These are phyloP conservation scores for Lagodon rhomboides DNA, from an alignment of 2,797 vertebrate genomes.

Conservation along the genomic window DNA sequence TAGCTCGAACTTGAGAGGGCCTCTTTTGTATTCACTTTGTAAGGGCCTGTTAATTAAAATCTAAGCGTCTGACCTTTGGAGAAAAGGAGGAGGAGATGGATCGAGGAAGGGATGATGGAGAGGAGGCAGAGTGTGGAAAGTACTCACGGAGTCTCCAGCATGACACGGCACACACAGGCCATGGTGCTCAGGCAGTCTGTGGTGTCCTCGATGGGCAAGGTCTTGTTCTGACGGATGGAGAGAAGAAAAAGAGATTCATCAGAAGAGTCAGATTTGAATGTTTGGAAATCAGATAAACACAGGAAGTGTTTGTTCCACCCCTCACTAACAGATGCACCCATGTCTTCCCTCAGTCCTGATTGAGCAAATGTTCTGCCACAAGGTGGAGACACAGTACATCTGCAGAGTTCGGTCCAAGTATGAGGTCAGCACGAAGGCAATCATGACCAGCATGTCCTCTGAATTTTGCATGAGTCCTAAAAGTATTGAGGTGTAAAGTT, in stretches of 20 bases:
- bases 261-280: background rate
- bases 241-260: background rate
- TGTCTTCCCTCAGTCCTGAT: background rate
- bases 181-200: slow-evolving; percentile 96
- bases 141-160: slow-evolving; percentile 95
- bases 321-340: background rate
- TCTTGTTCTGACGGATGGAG: slow-evolving; percentile 88
- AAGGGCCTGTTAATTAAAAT: slow-evolving; percentile 43
- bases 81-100: background rate
- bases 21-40: slow-evolving; percentile 38
- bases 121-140: background rate
- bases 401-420: background rate
- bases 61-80: slow-evolving; percentile 23
- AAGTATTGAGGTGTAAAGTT: slow-evolving; percentile 34
- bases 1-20: slow-evolving; percentile 4
- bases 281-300: background rate
- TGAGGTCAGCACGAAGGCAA: background rate
- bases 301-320: background rate
- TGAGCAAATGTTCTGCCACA: slow-evolving; percentile 46
- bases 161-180: slow-evolving; percentile 94
- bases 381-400: slow-evolving; percentile 65
- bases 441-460: slow-evolving; percentile 22
- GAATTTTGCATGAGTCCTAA: slow-evolving; percentile 44
- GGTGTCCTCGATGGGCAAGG: slow-evolving; percentile 93
- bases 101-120: background rate